Evolutionary conservation across 2,113 vertebrate genomes (phyloP), one percentile per base, ranked within the genome.

Genomic region (Neopipo cinnamomea): DNA sequence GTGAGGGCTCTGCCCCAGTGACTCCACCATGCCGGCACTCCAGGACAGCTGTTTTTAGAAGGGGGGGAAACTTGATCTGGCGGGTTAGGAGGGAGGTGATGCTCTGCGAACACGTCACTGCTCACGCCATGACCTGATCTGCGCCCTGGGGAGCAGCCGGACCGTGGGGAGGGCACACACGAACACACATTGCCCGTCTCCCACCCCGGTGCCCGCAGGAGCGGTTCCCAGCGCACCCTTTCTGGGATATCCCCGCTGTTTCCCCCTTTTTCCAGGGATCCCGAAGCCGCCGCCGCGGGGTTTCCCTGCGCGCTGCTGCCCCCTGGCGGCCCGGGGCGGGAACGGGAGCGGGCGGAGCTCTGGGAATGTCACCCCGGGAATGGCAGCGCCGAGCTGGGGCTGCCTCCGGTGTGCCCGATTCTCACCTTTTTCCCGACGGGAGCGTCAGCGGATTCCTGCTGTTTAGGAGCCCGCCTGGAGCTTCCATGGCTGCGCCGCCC

Each of bases 261-360:
- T 14, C 35, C 58, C 24, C 37, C 35, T 10, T 9, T 35, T 62
- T 62, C 61, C 61, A 37, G 61, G 61, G 61, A 63, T 63, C 61
- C 39, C 61, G 37, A 14, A 27, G 67, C 46, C 23, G 46, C 68
- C 19, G 30, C 59, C 42, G 14, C 68, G 63, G 84, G 90, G 81
- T 74, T 95, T 98, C 94, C 97, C 95, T 97, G 96, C 96, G 77
- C 75, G 50, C 67, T 78, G 94, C 95, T 96, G 98, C 98, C 98
- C 97, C 92, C 98, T 98, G 58, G 97, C 77, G 98, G 63, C 84
- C 53, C 52, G 24, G 52, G 18, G 44, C 14, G 59, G 85, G 46
- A 14, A 25, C 8, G 47, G 39, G 7, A n/a, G 2, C 41, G 3
- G 46, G 24, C 1, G 0, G 4, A 14, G 0, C 6, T 16, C 33